Evolutionary conservation across 2,888 invertebrate genomes (phyloP).

Genomic region (Sesia apiformis): DNA sequence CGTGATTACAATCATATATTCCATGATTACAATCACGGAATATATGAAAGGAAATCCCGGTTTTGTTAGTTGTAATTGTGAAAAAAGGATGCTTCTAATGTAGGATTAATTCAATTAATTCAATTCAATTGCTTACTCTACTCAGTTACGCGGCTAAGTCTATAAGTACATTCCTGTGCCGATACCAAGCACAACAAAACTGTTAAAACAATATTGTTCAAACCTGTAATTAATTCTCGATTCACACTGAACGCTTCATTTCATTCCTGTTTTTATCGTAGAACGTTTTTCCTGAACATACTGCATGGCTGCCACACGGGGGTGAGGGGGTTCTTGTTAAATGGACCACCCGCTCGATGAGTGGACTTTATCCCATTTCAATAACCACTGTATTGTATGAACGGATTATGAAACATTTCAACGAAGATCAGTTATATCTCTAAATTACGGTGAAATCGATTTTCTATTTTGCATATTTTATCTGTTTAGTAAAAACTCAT

Average conservation of each 20-base stretch:
- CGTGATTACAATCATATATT: no score
- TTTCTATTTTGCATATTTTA: no score
- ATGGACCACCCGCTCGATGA: conserved; percentile 41
- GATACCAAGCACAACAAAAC: not conserved
- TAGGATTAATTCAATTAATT: no score
- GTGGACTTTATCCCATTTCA: conserved; percentile 20
- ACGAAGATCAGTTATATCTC: conserved; percentile 28
- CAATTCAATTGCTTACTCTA: no score
- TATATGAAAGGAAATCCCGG: no score
- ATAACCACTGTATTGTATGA: conserved; percentile 59
- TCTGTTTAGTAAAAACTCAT: no score
- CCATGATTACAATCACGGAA: no score
- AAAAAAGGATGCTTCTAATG: no score
- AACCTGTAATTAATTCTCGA: conserved; percentile 63
- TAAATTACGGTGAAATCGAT: no score
- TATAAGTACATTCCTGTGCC: no score
- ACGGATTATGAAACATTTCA: conserved; percentile 63
- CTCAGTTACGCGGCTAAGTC: no score
- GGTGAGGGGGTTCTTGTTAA: conserved; percentile 28
- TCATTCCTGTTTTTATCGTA: conserved; percentile 46
- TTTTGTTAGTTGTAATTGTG: no score
- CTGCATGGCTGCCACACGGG: conserved; percentile 24
- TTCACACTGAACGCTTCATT: conserved; percentile 45
- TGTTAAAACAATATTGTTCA: conserved; percentile 18
- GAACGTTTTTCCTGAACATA: conserved; percentile 51